Base-by-base conservation (phyloP, 2,888 invertebrate genomes). In the Melangyna quadrimaculata region DNA sequence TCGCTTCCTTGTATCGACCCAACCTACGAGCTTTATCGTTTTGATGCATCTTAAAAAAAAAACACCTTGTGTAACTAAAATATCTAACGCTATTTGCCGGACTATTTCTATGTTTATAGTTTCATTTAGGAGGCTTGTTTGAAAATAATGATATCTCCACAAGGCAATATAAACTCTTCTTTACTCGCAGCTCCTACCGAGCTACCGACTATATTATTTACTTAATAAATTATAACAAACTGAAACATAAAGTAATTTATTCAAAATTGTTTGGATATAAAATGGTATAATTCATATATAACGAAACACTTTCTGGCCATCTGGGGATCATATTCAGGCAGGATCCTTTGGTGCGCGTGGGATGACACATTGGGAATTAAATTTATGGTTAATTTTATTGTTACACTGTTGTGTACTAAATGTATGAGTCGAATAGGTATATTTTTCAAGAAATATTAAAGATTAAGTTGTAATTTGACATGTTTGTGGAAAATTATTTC, bases 351-450 rank as follows among this genome's bases (percentile, higher is more conserved):
- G n/a, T 12, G 17, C 10, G 63, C 17, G 63, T 63, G 63, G 63
- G 63, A 63, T 27, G 40, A 37, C 43, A 17, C 14, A 0, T 10
- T 32, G 10, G 37, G 1, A 43, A 17, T 43, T 43, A 17, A 22
- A 63, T 63, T 63, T 43, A 63, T 43, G 63, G 27, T 40, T 43
- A 63, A 43, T 63, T 40, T 37, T 61, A 27, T 63, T 63, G 27
- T 63, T 14, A 35, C 19, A 24, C 8, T 3, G 22, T 24, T 59
- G 35, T 61, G 8, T 61, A 40, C n/a, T n/a, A n/a, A n/a, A n/a
- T n/a, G n/a, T n/a, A n/a, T n/a, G n/a, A n/a, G n/a, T n/a, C n/a
- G n/a, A n/a, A n/a, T n/a, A n/a, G 6, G 14, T 1, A 6, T 37
- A 40, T 17, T 61, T 24, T 37, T 40, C 17, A 14, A 17, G 12